Evolutionary conservation across 35 echinoderm and acorn worm species (phyloP), one percentile per base, ranked within the genome.

Genomic region (Ophioderma brevispina): DNA sequence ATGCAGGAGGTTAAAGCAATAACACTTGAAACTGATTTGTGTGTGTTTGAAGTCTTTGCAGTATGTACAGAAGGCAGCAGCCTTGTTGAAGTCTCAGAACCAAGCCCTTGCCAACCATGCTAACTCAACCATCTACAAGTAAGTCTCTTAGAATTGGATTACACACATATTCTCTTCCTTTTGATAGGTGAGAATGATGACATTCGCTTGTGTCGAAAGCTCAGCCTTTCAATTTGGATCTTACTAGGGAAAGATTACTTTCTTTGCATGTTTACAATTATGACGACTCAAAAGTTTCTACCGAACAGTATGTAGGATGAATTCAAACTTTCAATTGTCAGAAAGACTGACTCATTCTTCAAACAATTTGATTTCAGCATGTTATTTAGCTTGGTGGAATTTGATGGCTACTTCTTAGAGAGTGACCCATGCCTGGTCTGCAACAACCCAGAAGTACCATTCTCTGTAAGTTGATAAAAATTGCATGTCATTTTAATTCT

Each of bases 81-180:
- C 91, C 35, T 64, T 99, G 31, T 84, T 99, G 42, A 99, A 95
- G 81, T 82, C 93, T 11, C 97, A 99, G 91, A 99, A 99, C 63
- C 90, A 93, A 77, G 85, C 88, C 21, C 88, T 99, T 0, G 89
- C 93, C 19, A 99, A 99, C 81, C 97, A 99, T 92, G 94, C 97
- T 33, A 99, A 99, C 70, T 99, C 97, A 0, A 99, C 91, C 81
- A 95, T 99, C 87, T 99, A 99, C 91, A 99, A 95, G 97, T 99
- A 92, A 89, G 90, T n/a, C n/a, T n/a, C n/a, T n/a, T n/a, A n/a
- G n/a, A n/a, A n/a, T n/a, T n/a, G n/a, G n/a, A n/a, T n/a, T n/a
- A n/a, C n/a, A n/a, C n/a, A n/a, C n/a, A n/a, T n/a, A n/a, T n/a
- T n/a, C n/a, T n/a, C n/a, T n/a, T n/a, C n/a, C n/a, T n/a, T n/a